Percentiles rank a stretch among this genome's conserved stretches.
Conservation (phyloP, 2,888 invertebrate species). For the Lypha dubia region DNA sequence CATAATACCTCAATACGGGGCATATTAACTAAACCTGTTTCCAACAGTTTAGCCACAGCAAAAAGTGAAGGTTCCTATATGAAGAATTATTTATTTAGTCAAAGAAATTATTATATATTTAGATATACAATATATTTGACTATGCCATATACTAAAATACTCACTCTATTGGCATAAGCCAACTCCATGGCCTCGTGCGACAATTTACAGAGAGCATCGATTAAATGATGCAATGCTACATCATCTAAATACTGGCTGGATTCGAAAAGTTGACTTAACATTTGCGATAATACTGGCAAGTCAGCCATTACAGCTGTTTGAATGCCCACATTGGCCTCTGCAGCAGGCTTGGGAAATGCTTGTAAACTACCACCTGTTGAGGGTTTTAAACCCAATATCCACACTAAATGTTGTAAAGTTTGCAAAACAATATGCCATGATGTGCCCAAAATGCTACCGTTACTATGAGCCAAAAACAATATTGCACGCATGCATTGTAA, state of each 20-base stretch:
- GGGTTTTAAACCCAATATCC: slow-evolving; percentile 98
- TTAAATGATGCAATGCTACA: slow-evolving; percentile 96
- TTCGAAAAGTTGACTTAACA: slow-evolving; percentile 96
- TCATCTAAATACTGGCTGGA: slow-evolving; percentile 97
- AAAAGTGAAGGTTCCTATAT: slow-evolving; percentile 95
- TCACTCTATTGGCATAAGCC: slow-evolving; percentile 95
- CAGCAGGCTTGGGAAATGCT: slow-evolving; percentile 89
- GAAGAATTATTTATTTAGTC: no score
- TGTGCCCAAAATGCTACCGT: slow-evolving; percentile 95
- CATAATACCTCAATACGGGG: slow-evolving; percentile 96
- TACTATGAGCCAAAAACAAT: slow-evolving; percentile 93
- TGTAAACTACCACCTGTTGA: slow-evolving; percentile 96
- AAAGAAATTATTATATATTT: not conserved
- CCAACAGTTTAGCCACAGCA: slow-evolving; percentile 98
- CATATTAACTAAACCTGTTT: slow-evolving; percentile 97
- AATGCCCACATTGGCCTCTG: slow-evolving; percentile 91
- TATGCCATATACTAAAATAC: slow-evolving; percentile 16
- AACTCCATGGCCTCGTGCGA: slow-evolving; percentile 98
- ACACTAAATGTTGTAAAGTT: slow-evolving; percentile 94
- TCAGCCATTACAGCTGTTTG: slow-evolving; percentile 99
- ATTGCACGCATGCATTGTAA: slow-evolving; percentile 97
- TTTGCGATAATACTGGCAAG: slow-evolving; percentile 93
- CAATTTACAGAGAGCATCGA: slow-evolving; percentile 97
- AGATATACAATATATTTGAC: not conserved
- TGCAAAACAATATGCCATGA: slow-evolving; percentile 98